Base-by-base conservation (phyloP, 2,113 vertebrate species). In the Bubo bubo region DNA sequence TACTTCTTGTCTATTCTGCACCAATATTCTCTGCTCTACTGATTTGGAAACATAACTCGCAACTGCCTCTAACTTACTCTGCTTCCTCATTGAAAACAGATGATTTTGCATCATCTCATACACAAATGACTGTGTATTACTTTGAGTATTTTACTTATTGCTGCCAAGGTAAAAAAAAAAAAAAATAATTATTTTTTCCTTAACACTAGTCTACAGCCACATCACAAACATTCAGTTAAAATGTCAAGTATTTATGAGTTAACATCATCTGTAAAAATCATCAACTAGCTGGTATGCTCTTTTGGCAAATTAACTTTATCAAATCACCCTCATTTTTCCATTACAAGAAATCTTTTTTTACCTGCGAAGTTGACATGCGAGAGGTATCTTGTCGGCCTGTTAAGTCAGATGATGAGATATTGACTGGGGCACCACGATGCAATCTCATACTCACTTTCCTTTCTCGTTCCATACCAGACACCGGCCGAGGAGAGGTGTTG, bases 341-440 rank as follows among this genome's bases (percentile, higher is more conserved):
- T 62, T 28, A 79, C 16, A 66, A 50, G 37, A 50, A 41, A 45
- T 27, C 23, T 45, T 53, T 39, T 93, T 97, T 63, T 99, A 99
- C 99, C 99, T 99, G 99, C 64, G 99, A 99, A 94, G 99, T 99
- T 97, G 99, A 99, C 99, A 99, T 99, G 98, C 99, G 99, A 52
- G 99, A 99, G 90, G 99, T 98, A 96, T 99, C 99, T 97, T 99
- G 99, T 72, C 99, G 98, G 94, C 99, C 99, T 6, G 99, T 99
- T 96, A 99, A 97, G 92, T 99, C 99, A 22, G 99, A 99, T 0
- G 99, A 99, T 2, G 99, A 99, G 88, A 99, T 98, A 92, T 99
- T 99, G 96, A 99, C 99, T 0, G 99, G 99, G 82, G 99, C 99
- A 6, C 99, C 99, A 0, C 99, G 99, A 98, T 99, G 99, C 96